Evolutionary conservation across 2,797 vertebrate species (phyloP).

Genomic region (Neosilurus mollespiculum): DNA sequence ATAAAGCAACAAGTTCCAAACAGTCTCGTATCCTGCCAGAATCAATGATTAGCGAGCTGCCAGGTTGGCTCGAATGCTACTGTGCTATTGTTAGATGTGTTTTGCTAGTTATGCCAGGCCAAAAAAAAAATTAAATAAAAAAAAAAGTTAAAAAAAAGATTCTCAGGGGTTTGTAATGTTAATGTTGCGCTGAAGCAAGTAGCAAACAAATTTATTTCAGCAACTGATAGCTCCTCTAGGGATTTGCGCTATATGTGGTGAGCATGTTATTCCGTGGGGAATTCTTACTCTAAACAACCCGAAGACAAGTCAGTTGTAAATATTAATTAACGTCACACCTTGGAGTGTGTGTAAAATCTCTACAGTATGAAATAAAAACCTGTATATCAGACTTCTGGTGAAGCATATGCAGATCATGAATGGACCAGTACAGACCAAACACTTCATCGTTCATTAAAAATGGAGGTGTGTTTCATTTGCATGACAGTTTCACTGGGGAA

Average conservation of each 20-base stretch:
- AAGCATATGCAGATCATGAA: neutral
- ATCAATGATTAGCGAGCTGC: neutral
- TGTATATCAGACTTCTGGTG: too few species aligned
- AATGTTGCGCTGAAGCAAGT: slow-evolving; percentile 21
- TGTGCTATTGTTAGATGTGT: slow-evolving; percentile 18
- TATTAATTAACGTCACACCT: slow-evolving; percentile 39
- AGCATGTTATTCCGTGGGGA: slow-evolving; percentile 21
- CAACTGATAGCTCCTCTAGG: neutral
- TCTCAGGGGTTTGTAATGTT: slow-evolving; percentile 37
- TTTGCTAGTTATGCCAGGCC: neutral
- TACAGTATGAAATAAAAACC: neutral
- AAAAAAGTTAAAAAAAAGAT: neutral
- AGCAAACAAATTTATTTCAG: slow-evolving; percentile 9
- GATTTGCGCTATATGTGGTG: slow-evolving; percentile 9
- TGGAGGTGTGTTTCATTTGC: neutral
- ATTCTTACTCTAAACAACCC: slow-evolving; percentile 11
- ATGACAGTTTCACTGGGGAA: neutral
- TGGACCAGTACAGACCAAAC: neutral
- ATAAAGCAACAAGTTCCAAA: slow-evolving; percentile 6
- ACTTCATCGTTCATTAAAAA: neutral
- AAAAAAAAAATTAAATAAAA: neutral
- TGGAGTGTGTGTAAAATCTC: neutral
- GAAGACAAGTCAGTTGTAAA: slow-evolving; percentile 18
- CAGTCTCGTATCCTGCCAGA: slow-evolving; percentile 8
- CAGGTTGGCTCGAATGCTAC: neutral